Evolutionary conservation across 2,797 vertebrate genomes (phyloP).

Genomic region (Sciurus vulgaris): DNA sequence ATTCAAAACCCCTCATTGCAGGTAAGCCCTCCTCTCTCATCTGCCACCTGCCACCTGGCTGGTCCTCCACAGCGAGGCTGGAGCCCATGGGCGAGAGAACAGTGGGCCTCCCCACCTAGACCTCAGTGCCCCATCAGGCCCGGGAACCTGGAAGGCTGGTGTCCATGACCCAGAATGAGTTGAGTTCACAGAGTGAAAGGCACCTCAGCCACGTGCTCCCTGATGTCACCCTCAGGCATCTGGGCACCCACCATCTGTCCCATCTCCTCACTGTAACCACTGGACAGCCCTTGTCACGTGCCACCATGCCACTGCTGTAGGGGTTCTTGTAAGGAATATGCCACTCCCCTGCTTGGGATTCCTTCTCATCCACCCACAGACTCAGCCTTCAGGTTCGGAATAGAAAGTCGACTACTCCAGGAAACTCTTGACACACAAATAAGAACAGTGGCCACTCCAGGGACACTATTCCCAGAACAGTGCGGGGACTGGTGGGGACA

Average conservation of each 20-base stretch:
- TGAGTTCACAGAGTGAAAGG: not conserved
- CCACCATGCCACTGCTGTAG: no score
- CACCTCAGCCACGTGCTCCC: not conserved
- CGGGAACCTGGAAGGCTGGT: not conserved
- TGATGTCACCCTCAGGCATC: not conserved
- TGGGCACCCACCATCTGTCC: not conserved
- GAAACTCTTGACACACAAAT: not conserved
- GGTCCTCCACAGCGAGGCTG: not conserved
- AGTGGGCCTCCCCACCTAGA: not conserved
- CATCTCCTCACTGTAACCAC: no score
- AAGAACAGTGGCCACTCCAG: not conserved
- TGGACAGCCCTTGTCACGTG: accelerated
- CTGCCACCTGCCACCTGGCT: not conserved
- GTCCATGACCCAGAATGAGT: not conserved
- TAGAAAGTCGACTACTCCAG: not conserved
- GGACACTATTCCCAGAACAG: not conserved
- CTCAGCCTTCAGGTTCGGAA: not conserved
- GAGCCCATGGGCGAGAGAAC: not conserved
- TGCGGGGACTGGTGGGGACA: no score
- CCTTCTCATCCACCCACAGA: no score
- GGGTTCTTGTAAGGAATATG: not conserved
- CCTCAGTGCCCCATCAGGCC: not conserved
- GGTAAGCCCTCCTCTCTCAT: not conserved
- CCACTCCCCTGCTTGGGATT: not conserved
- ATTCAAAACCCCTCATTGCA: not conserved